Conservation (phyloP, 1,140 invertebrate genomes). For the Orussus abietinus region DNA sequence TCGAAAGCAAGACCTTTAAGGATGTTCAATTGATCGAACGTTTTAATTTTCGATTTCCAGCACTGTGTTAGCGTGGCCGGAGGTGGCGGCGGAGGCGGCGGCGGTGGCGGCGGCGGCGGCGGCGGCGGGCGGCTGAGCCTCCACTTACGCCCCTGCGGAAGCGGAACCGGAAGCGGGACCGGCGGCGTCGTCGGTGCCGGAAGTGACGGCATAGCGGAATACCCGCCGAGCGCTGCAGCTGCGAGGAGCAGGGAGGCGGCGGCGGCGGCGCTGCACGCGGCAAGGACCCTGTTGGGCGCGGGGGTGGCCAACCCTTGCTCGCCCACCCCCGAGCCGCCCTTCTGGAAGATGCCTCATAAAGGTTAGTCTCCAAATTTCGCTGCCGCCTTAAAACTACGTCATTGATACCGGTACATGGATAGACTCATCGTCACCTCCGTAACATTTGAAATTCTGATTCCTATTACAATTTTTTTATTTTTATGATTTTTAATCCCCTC, state of each 20-base stretch:
- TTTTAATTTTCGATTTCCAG: slow-evolving; percentile 29
- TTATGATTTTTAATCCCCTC: too few relatives aligned
- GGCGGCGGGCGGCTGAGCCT: slow-evolving; percentile 41
- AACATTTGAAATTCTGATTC: too few relatives aligned
- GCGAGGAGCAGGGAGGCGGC: slow-evolving; percentile 49
- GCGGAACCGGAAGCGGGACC: slow-evolving; percentile 31
- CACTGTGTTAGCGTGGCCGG: slow-evolving; percentile 54
- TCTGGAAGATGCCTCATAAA: slow-evolving; percentile 62
- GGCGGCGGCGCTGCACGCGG: slow-evolving; percentile 54
- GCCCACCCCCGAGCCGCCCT: slow-evolving; percentile 56
- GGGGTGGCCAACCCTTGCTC: slow-evolving; percentile 56
- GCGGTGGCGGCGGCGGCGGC: slow-evolving; percentile 29
- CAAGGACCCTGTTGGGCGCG: slow-evolving; percentile 57
- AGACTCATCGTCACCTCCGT: too few relatives aligned
- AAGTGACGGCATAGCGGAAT: slow-evolving; percentile 50
- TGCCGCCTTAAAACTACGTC: too few relatives aligned
- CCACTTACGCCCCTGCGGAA: slow-evolving; percentile 44
- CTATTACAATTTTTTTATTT: too few relatives aligned
- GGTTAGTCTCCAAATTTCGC: slow-evolving; percentile 48
- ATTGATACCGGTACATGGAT: too few relatives aligned
- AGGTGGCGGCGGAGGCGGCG: slow-evolving; percentile 42
- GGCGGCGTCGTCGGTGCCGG: slow-evolving; percentile 26
- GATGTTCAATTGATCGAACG: slow-evolving; percentile 18
- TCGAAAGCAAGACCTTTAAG: too few relatives aligned
- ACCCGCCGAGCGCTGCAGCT: slow-evolving; percentile 52